A percentile compares a stretch with the other conserved stretches of the same genome.
phyloP scores from a whole-genome alignment of 2,888 invertebrate genomes.

The Netelia virgata region DNA sequence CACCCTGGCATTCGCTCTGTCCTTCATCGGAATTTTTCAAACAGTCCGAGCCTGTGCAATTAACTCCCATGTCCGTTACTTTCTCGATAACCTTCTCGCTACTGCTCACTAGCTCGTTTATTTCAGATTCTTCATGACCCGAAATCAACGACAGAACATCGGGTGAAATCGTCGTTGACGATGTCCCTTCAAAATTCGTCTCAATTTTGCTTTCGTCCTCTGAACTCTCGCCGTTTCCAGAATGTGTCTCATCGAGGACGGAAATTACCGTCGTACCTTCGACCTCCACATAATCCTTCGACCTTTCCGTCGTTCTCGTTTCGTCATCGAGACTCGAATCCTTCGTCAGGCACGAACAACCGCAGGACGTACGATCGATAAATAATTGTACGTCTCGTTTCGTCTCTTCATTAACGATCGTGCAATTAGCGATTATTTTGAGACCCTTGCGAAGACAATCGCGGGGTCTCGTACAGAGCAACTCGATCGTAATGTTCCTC shows the following conservation, averaged over 20 bases:
- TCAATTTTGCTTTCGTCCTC: not conserved
- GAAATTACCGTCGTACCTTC: too few relatives aligned
- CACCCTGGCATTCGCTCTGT: not conserved
- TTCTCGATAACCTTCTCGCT: not conserved
- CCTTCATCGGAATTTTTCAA: not conserved
- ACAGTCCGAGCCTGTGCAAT: constrained; percentile 6
- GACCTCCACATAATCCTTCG: too few relatives aligned
- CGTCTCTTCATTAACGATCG: constrained; percentile 37
- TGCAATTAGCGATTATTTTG: constrained; percentile 62
- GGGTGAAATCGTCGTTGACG: too few relatives aligned
- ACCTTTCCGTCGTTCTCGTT: too few relatives aligned
- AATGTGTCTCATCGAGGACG: not conserved
- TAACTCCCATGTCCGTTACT: not conserved
- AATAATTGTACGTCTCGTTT: constrained; percentile 53
- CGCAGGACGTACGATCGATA: constrained; percentile 22
- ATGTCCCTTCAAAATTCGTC: too few relatives aligned
- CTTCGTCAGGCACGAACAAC: not conserved
- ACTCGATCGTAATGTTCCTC: constrained; percentile 66
- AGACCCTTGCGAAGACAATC: constrained; percentile 70
- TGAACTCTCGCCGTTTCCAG: not conserved
- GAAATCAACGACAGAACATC: too few relatives aligned
- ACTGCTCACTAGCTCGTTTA: not conserved
- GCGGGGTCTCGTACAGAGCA: constrained; percentile 71
- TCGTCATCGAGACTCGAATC: not conserved
- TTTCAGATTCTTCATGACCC: not conserved